Evolutionary conservation across 2,797 vertebrate genomes (phyloP), one percentile per base, ranked within the genome.

Genomic region (Thaleichthys pacificus): DNA sequence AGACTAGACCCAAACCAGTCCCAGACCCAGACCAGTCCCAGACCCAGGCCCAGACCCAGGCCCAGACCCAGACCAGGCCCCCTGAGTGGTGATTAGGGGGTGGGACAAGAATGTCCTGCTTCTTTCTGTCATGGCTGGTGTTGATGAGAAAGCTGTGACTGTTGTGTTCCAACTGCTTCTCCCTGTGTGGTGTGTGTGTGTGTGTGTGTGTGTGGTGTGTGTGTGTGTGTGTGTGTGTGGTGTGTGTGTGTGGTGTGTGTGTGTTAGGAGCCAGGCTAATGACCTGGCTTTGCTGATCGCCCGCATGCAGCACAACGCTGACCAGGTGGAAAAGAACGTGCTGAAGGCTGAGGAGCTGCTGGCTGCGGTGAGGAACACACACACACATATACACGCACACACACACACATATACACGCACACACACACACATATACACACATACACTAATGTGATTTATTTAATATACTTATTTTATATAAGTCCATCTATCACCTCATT

Each of bases 281-380:
- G 95, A 97, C 24, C 85, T 98, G 86, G 87, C 94, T 0, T 1
- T 89, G 72, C 84, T 99, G 81, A 93, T 97, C 68, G 77, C 88
- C 19, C 96, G 95, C 54, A 95, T 99, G 94, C 97, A 99, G 88
- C 88, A 78, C 1, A 95, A 91, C 0, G 96, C 97, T 0, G 96
- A 99, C 87, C 92, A 93, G 74, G 97, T 98, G 67, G 97, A 99
- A 83, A 94, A 91, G 84, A 93, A 97, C 77, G 92, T 99, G 72
- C 87, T 98, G 78, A 85, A 79, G 28, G 86, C 94, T 0, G 95
- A 97, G 83, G 80, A 89, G 57, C 93, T 87, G 2, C 89, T 99
- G 79, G 38, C 69, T 61, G 76, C 85, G 94, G 97, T 96, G 86
- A 86, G 84, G 78, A 8, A 8, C 28, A n/a, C 60, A n/a, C 17